Evolutionary conservation across 2,888 invertebrate genomes (phyloP).

Genomic region (Idaea dimidiata): DNA sequence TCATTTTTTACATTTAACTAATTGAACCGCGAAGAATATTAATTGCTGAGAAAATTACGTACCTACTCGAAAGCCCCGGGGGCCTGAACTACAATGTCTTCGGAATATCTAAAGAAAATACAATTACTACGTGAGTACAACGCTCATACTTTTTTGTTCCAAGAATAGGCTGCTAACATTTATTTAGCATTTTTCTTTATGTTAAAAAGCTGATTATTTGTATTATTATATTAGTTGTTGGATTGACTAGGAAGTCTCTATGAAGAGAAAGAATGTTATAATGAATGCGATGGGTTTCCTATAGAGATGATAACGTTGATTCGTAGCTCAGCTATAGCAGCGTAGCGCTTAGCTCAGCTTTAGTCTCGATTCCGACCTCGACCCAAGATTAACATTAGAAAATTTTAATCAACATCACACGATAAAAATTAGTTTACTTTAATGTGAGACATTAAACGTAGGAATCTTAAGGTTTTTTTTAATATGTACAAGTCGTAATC

Average conservation of each 20-base stretch:
- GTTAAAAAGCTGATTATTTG: neutral
- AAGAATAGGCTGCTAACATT: neutral
- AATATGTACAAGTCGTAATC: constrained; percentile 37
- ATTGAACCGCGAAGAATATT: constrained; percentile 67
- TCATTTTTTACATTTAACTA: constrained; percentile 69
- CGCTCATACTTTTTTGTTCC: neutral
- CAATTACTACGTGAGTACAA: constrained; percentile 39
- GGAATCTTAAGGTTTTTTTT: neutral
- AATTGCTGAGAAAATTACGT: constrained; percentile 72
- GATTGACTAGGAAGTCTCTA: neutral
- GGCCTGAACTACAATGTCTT: constrained; percentile 67
- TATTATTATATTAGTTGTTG: neutral
- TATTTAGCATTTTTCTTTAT: neutral
- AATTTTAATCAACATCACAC: too few species aligned
- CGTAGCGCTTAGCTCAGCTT: too few species aligned
- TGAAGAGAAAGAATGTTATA: neutral
- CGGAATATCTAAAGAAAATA: constrained; percentile 44
- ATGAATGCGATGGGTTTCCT: neutral
- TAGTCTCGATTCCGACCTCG: too few species aligned
- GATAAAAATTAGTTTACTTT: neutral
- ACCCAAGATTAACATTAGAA: too few species aligned
- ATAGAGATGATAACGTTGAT: too few species aligned
- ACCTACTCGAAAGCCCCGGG: constrained; percentile 51
- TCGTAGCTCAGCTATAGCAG: too few species aligned
- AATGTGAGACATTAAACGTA: neutral